Conservation (phyloP, 2,113 vertebrate genomes). For the Thalassoma bifasciatum region DNA sequence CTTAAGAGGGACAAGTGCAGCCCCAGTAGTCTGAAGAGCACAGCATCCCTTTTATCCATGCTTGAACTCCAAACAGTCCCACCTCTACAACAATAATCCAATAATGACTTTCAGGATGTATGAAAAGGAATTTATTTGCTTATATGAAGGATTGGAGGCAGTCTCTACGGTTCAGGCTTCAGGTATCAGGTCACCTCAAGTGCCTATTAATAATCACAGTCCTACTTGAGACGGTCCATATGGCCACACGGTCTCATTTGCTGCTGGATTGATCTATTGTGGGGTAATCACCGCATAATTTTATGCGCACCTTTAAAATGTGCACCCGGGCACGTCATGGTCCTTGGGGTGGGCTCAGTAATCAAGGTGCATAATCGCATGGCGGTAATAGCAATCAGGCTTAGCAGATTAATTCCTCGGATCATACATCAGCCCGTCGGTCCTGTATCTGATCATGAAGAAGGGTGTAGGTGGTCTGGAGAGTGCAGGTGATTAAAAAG, state of each 20-base stretch:
- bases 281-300: constrained; percentile 85
- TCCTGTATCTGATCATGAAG: constrained; percentile 84
- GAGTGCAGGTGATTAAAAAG: constrained; percentile 86
- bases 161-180: constrained; percentile 62
- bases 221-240: constrained; percentile 84
- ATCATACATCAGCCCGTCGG: constrained; percentile 74
- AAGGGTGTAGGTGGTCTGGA: constrained; percentile 88
- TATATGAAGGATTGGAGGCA: constrained; percentile 65
- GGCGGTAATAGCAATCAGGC: constrained; percentile 85
- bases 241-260: constrained; percentile 74
- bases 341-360: constrained; percentile 83
- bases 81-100: constrained; percentile 80
- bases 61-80: constrained; percentile 81
- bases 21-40: constrained; percentile 70
- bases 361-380: constrained; percentile 87
- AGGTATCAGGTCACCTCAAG: constrained; percentile 81
- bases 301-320: constrained; percentile 83
- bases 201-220: constrained; percentile 86
- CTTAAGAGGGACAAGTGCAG: constrained; percentile 60
- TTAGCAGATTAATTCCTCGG: constrained; percentile 83
- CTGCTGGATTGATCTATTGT: constrained; percentile 80
- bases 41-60: constrained; percentile 67
- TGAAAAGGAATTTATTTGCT: constrained; percentile 77
- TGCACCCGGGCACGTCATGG: constrained; percentile 75
- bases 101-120: constrained; percentile 75